Conservation (phyloP, 2,888 invertebrate genomes). For the Dryadula phaetusa region DNA sequence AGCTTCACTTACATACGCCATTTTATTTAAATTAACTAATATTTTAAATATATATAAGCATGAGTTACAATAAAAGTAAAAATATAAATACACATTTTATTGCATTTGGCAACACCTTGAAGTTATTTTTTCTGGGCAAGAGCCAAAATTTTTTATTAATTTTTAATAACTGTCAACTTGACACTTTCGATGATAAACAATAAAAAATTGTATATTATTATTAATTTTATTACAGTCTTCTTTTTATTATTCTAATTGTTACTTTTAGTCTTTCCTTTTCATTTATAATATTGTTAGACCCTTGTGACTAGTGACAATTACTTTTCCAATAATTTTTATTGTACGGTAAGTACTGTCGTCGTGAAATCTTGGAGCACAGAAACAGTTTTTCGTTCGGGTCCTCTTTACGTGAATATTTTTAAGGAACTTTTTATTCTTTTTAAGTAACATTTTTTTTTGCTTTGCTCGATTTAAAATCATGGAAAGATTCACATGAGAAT, state of each 20-base stretch:
- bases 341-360: conserved; percentile 33
- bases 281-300: conserved; percentile 2
- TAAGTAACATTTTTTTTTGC: neutral
- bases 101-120: neutral
- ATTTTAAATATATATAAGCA: neutral
- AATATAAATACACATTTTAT: neutral
- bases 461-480: neutral
- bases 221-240: neutral
- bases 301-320: conserved; percentile 27
- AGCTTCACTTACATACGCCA: no score
- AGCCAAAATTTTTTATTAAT: neutral
- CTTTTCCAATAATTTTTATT: conserved; percentile 22
- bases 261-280: neutral
- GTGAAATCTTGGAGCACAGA: no score
- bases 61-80: no score
- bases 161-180: conserved; percentile 33
- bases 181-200: conserved; percentile 37
- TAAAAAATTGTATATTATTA: conserved; percentile 19
- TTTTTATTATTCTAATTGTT: conserved; percentile 2
- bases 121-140: conserved; percentile 2
- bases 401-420: neutral
- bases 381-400: neutral
- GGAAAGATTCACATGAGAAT: neutral
- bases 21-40: neutral
- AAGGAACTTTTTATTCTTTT: neutral